Evolutionary conservation across 1,140 invertebrate genomes (phyloP), one percentile per base, ranked within the genome.

Genomic region (Harlomillsia oculata): DNA sequence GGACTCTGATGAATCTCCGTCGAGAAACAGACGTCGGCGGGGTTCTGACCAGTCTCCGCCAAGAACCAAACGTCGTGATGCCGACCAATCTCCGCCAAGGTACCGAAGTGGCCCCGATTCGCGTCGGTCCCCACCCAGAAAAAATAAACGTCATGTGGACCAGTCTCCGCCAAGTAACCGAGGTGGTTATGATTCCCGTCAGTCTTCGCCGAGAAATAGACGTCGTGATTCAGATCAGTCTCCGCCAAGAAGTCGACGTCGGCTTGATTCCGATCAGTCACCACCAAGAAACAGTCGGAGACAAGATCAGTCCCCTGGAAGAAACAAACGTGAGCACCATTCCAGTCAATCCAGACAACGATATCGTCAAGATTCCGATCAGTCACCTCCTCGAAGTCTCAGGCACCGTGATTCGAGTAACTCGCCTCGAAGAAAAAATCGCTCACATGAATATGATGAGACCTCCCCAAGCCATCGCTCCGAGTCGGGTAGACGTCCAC

Each of bases 31-130:
- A 60, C 55, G 48, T 45, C 60, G 59, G 57, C 18, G 49, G 21
- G 57, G 59, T 21, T 63, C 56, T 21, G 65, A 63, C 66, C 65
- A 72, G 32, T 72, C 69, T 40, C 69, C 71, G 44, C 67, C 67
- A 25, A 69, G 70, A 65, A 69, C 61, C 63, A 62, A 41, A 30
- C 37, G 37, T 1, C 55, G 23, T 3, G 39, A 20, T 41, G n/a
- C 28, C 16, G 18, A 69, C 53, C 56, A 51, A 21, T 57, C 46
- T 23, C 63, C 58, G n/a, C 46, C 52, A 36, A 53, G 59, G 30
- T n/a, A n/a, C n/a, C 59, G 50, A 57, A 63, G n/a, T 66, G 62
- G 63, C 1, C n/a, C 18, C 4, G 40, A 48, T n/a, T n/a, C n/a
- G n/a, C n/a, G n/a, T n/a, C n/a, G n/a, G n/a, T 34, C 32, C n/a